A percentile compares a stretch with the other conserved stretches of the same genome.
Evolutionary conservation across 2,888 invertebrate species (phyloP).

Genomic region (Trypoxylon attenuatum): DNA sequence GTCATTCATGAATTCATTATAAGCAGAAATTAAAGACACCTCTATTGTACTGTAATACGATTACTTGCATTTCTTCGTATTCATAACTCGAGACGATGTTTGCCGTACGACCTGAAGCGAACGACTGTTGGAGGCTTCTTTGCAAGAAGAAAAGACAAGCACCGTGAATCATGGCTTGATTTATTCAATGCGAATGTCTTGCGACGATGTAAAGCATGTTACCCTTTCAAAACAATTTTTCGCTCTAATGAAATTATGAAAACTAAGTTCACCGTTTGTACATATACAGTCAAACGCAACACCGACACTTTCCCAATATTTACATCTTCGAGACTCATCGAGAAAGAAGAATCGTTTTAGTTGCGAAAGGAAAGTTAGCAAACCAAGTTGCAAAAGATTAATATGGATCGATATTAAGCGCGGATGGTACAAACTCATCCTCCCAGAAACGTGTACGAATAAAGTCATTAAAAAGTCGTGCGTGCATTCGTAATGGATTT

Average conservation of each 20-base stretch:
- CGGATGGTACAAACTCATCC: not conserved
- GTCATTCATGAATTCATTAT: no score
- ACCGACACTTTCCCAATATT: not conserved
- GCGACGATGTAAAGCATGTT: conserved; percentile 18
- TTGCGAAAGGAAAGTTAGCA: not conserved
- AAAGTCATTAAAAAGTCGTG: not conserved
- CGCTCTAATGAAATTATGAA: conserved; percentile 14
- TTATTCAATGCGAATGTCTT: conserved; percentile 7
- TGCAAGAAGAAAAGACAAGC: conserved; percentile 6
- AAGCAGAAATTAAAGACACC: no score
- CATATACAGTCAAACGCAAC: no score
- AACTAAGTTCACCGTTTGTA: no score
- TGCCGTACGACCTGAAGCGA: not conserved
- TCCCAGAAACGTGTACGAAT: not conserved
- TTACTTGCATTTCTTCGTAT: no score
- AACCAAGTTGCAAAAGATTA: not conserved
- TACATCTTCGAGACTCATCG: not conserved
- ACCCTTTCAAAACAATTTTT: conserved; percentile 22
- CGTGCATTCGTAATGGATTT: conserved; percentile 1
- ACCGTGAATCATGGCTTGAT: conserved; percentile 11
- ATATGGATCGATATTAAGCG: not conserved
- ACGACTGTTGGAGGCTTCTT: not conserved
- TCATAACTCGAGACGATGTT: not conserved
- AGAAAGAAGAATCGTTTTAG: not conserved
- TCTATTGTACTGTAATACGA: no score